These are phyloP conservation scores for Blastomussa wellsi DNA, from an alignment of 92 coral and sea anemone species.

Conservation along the genomic window DNA sequence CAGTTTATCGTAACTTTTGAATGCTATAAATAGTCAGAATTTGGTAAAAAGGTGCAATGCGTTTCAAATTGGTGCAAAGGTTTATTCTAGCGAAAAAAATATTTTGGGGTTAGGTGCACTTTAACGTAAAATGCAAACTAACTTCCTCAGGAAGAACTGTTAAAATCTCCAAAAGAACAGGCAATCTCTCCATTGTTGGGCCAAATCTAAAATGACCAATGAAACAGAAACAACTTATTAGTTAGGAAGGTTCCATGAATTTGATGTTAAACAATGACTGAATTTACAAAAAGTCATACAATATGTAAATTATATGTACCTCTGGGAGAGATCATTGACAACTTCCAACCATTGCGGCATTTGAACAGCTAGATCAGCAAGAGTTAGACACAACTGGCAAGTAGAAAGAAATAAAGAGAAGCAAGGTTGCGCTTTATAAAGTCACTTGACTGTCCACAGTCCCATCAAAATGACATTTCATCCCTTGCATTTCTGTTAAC, in stretches of 20 bases:
- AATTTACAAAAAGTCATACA: background rate
- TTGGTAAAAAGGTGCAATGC: background rate
- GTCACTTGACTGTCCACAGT: no score
- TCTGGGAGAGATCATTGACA: conserved; percentile 74
- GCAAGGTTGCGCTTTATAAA: no score
- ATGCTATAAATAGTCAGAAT: no score
- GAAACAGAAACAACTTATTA: background rate
- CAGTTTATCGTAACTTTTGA: no score
- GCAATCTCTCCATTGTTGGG: conserved; percentile 70
- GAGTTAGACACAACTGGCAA: conserved; percentile 83
- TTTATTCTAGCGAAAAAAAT: no score
- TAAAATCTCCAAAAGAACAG: conserved; percentile 82
- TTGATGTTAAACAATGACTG: no score
- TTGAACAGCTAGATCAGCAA: conserved; percentile 99
- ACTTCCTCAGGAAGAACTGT: conserved; percentile 96
- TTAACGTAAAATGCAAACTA: background rate
- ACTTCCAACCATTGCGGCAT: conserved; percentile 98
- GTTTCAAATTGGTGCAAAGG: no score
- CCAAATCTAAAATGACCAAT: conserved; percentile 72
- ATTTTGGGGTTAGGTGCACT: no score
- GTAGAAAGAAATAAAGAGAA: background rate
- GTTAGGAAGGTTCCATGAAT: no score
- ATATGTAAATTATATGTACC: conserved; percentile 40
- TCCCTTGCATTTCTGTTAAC: no score
- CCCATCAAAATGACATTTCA: no score